Base-by-base conservation (phyloP, 2,113 vertebrate species). In the Corydoras maculifer region DNA sequence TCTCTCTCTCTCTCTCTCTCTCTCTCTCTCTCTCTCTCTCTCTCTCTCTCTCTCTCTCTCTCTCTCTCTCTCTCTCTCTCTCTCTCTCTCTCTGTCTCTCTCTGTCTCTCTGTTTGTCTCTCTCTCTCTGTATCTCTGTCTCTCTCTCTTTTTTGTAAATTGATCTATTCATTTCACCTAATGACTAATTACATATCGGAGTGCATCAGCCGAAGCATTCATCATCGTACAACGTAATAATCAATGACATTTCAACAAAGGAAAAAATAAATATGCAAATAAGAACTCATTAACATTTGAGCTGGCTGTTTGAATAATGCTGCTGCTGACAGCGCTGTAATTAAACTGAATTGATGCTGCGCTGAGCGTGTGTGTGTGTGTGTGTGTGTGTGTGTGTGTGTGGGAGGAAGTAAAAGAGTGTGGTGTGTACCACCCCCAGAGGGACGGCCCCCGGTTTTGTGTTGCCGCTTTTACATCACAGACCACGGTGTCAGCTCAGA, bases 171-270 rank as follows among this genome's bases (percentile, higher is more conserved):
- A 96, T 95, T 94, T 90, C 88, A 93, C 90, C 91, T 96, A 96
- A 98, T 96, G 93, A 97, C 96, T 97, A 97, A 98, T 98, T 98
- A 94, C 92, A 94, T 92, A 97, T 97, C 94, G 93, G 89, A 92
- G 92, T 90, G 90, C 93, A 95, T 93, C 91, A 97, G 94, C 91
- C 91, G 89, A 90, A 88, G 89, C 93, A 98, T 98, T 97, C 93
- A 97, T 98, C 95, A 98, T 95, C 91, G 91, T 94, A 94, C 91
- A 94, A 95, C 91, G 89, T 95, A 97, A 97, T 98, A 96, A 98
- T 97, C 96, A 97, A 97, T 97, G 97, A 95, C 97, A 97, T 98
- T 98, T 98, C 91, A 95, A 98, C 97, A 99, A 98, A 97, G 92
- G 92, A 94, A 95, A 95, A 95, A 94, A 95, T 93, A 96, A 97